These are phyloP conservation scores for Molossus molossus DNA, from an alignment of 2,797 vertebrate genomes.

Conservation along the genomic window DNA sequence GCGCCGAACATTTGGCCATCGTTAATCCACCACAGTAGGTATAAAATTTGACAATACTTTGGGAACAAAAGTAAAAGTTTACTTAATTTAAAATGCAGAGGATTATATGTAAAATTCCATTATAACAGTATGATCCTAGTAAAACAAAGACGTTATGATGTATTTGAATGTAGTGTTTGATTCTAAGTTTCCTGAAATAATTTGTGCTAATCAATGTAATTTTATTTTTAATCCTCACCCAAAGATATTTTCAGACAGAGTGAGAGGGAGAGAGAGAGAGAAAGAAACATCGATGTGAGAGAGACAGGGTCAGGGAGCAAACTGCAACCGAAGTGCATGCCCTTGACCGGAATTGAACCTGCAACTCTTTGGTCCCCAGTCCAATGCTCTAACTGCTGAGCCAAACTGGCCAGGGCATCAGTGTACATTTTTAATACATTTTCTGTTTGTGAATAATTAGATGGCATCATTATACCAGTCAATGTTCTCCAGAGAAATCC, in stretches of 20 bases:
- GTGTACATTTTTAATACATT: neutral
- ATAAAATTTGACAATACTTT: neutral
- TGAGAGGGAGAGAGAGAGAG: no score
- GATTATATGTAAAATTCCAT: neutral
- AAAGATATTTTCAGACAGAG: no score
- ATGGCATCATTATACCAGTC: neutral
- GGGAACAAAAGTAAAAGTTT: neutral
- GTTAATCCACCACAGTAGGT: neutral
- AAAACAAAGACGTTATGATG: neutral
- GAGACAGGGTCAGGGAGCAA: no score
- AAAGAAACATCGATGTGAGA: no score
- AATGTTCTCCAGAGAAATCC: neutral
- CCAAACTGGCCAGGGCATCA: no score
- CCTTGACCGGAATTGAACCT: no score
- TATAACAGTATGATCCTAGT: neutral
- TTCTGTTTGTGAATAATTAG: neutral
- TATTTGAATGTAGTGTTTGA: neutral
- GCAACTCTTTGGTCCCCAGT: no score
- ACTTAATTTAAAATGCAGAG: neutral
- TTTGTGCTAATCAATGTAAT: neutral
- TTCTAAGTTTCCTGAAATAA: neutral
- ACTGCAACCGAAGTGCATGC: no score
- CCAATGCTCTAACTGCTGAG: no score
- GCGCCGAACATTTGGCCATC: neutral
- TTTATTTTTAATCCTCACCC: no score